A percentile compares a stretch with the other conserved stretches of the same genome.
Conservation (phyloP, 2,113 vertebrate species). For the Perccottus glenii region DNA sequence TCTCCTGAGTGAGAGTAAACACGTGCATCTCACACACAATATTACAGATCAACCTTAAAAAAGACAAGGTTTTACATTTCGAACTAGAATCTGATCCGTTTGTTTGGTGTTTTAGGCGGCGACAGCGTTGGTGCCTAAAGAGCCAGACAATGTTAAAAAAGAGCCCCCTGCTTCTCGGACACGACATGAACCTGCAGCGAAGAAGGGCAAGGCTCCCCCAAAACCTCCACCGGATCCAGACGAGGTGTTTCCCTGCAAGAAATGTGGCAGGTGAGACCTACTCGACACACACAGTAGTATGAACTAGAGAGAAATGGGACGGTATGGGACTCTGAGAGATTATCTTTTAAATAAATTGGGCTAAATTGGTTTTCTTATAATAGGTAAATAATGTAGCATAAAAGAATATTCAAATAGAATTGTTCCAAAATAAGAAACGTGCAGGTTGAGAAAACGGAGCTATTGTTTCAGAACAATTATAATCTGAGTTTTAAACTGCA, state of each 20-base stretch:
- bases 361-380: too few species aligned
- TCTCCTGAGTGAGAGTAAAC: not conserved
- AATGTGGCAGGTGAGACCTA: constrained; percentile 87
- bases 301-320: not conserved
- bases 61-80: too few species aligned
- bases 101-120: constrained; percentile 72
- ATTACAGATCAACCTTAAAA: too few species aligned
- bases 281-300: not conserved
- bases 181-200: constrained; percentile 74
- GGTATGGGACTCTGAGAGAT: too few species aligned
- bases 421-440: too few species aligned
- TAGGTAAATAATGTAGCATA: too few species aligned
- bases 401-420: too few species aligned
- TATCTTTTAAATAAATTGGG: too few species aligned
- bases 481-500: too few species aligned
- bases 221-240: constrained; percentile 86
- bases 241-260: constrained; percentile 95
- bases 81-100: not conserved
- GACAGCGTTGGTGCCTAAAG: constrained; percentile 74
- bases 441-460: too few species aligned
- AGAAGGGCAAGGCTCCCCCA: constrained; percentile 73
- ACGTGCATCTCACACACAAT: not conserved
- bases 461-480: too few species aligned
- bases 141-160: constrained; percentile 75
- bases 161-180: constrained; percentile 60